A percentile compares a stretch with the other conserved stretches of the same genome.
Evolutionary conservation across 2,888 invertebrate genomes (phyloP).

Genomic region (Lycia hirtaria): DNA sequence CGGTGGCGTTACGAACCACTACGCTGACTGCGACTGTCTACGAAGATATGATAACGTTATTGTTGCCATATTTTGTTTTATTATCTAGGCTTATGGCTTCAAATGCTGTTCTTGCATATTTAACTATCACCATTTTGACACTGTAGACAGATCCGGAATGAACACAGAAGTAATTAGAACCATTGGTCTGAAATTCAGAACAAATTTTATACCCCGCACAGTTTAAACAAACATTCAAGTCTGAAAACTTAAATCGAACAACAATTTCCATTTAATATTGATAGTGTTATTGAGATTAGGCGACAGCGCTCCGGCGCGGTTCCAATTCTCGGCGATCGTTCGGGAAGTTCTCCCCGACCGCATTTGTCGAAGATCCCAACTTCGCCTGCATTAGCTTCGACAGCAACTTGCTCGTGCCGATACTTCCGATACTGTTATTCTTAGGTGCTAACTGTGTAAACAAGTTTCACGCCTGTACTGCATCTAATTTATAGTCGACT

Average conservation of each 20-base stretch:
- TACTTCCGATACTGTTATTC: conserved; percentile 32
- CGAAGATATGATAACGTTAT: no score
- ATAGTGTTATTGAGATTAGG: conserved; percentile 38
- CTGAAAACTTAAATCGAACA: conserved; percentile 19
- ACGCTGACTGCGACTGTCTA: conserved; percentile 37
- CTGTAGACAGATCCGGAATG: no score
- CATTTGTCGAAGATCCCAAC: conserved; percentile 70
- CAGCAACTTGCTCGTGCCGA: conserved; percentile 62
- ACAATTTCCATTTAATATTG: conserved; percentile 37
- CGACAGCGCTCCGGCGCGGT: conserved; percentile 26
- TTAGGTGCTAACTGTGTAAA: conserved; percentile 32
- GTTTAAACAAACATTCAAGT: conserved; percentile 14
- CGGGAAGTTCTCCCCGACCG: conserved; percentile 73
- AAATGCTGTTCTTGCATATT: no score
- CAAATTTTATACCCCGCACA: no score
- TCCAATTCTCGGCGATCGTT: neutral
- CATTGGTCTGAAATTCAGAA: no score
- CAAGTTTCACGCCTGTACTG: conserved; percentile 2
- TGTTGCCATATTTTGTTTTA: no score
- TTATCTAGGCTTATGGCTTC: no score
- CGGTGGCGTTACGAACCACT: conserved; percentile 44
- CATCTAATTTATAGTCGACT: no score
- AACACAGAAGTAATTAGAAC: no score
- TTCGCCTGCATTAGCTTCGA: conserved; percentile 69
- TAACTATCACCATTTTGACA: no score